Conservation (phyloP, 1,140 invertebrate species). For the Marisa cornuarietis region DNA sequence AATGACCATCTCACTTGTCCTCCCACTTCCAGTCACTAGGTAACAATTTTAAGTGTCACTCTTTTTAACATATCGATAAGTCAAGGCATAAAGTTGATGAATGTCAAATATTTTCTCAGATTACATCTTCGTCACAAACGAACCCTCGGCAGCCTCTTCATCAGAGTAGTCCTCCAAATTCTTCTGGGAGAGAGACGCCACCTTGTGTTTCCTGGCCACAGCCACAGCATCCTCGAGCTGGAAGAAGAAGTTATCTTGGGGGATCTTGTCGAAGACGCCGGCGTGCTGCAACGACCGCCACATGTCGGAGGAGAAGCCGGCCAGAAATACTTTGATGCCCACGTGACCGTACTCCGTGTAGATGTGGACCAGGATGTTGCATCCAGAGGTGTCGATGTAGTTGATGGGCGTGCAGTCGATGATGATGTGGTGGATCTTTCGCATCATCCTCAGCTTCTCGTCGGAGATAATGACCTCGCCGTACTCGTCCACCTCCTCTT, state of each 20-base stretch:
- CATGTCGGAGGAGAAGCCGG: slow-evolving; percentile 47
- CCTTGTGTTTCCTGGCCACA: slow-evolving; percentile 45
- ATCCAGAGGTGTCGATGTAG: slow-evolving; percentile 66
- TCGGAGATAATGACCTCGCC: slow-evolving; percentile 51
- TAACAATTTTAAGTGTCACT: no score
- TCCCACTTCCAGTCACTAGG: no score
- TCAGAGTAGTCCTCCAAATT: slow-evolving; percentile 54
- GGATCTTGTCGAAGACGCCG: slow-evolving; percentile 52
- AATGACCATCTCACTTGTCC: no score
- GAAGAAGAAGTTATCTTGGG: slow-evolving; percentile 52
- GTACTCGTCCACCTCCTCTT: slow-evolving; percentile 52
- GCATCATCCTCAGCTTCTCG: slow-evolving; percentile 49
- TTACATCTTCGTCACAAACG: slow-evolving; percentile 55
- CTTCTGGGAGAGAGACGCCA: slow-evolving; percentile 33
- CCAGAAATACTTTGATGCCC: slow-evolving; percentile 54
- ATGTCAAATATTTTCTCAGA: no score
- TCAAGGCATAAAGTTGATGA: no score
- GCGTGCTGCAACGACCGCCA: slow-evolving; percentile 51
- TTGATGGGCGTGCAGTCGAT: slow-evolving; percentile 65
- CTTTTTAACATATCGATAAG: no score
- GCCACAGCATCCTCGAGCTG: slow-evolving; percentile 51
- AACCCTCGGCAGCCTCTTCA: slow-evolving; percentile 58
- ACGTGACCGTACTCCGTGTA: slow-evolving; percentile 55
- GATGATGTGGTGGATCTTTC: slow-evolving; percentile 60
- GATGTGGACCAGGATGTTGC: slow-evolving; percentile 62